Percentiles rank a stretch among this genome's conserved stretches.
Conservation (phyloP, 2,797 vertebrate genomes). For the Hephaestus fuliginosus region DNA sequence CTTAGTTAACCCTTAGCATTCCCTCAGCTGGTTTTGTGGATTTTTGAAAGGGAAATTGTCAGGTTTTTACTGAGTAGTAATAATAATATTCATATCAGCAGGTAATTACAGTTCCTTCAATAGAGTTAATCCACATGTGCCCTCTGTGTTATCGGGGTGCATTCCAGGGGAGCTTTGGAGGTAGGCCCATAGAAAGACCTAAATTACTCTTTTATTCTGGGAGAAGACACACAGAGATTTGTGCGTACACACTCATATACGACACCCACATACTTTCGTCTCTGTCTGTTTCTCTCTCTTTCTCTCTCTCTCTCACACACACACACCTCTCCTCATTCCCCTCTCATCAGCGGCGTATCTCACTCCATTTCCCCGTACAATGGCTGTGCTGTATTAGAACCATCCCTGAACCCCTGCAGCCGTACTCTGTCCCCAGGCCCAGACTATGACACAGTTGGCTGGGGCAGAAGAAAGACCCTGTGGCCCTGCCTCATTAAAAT, state of each 20-base stretch:
- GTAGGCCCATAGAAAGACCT: conserved; percentile 72
- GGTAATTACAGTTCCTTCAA: conserved; percentile 82
- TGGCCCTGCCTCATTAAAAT: conserved; percentile 82
- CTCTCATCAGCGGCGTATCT: conserved; percentile 71
- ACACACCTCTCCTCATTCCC: conserved; percentile 49
- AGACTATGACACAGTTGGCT: conserved; percentile 81
- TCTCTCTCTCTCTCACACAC: conserved; percentile 37
- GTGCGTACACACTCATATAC: conserved; percentile 25
- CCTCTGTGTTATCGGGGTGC: conserved; percentile 76
- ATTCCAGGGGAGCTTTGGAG: conserved; percentile 73
- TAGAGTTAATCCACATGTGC: conserved; percentile 79
- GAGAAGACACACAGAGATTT: conserved; percentile 52
- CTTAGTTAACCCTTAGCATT: conserved; percentile 55
- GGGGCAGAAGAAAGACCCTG: conserved; percentile 76
- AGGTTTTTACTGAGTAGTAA: conserved; percentile 52
- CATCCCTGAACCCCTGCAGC: conserved; percentile 63
- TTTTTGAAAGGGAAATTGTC: conserved; percentile 61
- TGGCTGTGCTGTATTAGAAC: conserved; percentile 62
- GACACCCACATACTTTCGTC: conserved; percentile 56
- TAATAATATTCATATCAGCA: conserved; percentile 79
- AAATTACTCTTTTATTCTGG: conserved; percentile 82
- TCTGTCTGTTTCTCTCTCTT: conserved; percentile 44
- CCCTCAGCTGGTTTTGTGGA: conserved; percentile 26
- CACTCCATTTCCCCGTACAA: conserved; percentile 70
- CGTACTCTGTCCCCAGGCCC: conserved; percentile 66